Conservation (phyloP, 1,140 invertebrate species). For the Lutraria rhynchaena region DNA sequence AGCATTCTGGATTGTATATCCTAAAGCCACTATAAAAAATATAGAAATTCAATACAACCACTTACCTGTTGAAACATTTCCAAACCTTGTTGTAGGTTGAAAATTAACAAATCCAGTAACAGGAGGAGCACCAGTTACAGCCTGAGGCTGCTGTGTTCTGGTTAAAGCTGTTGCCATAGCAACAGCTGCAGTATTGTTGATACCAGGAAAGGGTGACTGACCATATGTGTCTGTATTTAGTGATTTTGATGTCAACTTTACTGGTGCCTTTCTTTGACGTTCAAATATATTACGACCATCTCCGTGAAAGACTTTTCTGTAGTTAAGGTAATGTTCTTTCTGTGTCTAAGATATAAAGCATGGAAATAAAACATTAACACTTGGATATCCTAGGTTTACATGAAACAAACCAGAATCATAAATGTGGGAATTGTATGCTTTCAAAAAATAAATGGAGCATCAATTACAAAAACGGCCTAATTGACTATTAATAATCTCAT, state of each 20-base stretch:
- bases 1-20: no score
- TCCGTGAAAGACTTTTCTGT: slow-evolving; percentile 89
- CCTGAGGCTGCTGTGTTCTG: slow-evolving; percentile 78
- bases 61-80: slow-evolving; percentile 30
- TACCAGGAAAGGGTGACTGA: slow-evolving; percentile 85
- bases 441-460: no score
- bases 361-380: no score
- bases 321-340: slow-evolving; percentile 92
- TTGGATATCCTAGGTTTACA: no score
- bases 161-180: slow-evolving; percentile 84
- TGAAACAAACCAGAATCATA: no score
- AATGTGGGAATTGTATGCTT: no score
- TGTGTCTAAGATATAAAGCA: slow-evolving; percentile 84
- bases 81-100: slow-evolving; percentile 54
- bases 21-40: no score
- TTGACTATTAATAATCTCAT: no score
- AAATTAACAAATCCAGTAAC: slow-evolving; percentile 62
- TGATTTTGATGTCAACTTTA: slow-evolving; percentile 69
- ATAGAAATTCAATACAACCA: no score
- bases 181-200: slow-evolving; percentile 83
- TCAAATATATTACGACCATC: slow-evolving; percentile 92
- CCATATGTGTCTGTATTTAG: slow-evolving; percentile 76
- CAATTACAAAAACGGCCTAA: no score
- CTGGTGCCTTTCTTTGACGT: slow-evolving; percentile 77
- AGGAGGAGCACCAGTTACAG: slow-evolving; percentile 58